Conservation (phyloP, 2,113 vertebrate genomes). For the Pogonocichla stellata region DNA sequence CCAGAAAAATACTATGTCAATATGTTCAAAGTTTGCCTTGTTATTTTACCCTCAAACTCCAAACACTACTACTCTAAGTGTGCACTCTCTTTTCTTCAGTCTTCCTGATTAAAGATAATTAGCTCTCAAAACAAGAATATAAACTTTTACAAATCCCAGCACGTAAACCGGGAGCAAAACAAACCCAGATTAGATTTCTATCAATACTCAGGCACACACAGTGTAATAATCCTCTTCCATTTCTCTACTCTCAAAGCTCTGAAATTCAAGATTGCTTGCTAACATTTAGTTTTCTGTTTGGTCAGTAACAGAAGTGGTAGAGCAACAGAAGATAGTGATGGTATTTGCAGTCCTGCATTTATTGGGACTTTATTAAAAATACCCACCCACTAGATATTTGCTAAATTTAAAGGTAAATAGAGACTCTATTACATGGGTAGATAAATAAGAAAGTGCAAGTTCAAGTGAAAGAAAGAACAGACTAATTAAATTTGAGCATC, state of each 20-base stretch:
- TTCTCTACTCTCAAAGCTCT: conserved; percentile 15
- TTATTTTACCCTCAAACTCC: not conserved
- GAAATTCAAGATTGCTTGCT: not conserved
- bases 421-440: conserved; percentile 1
- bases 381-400: not conserved
- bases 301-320: not conserved
- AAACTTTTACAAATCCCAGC: not conserved
- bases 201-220: not conserved
- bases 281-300: not conserved
- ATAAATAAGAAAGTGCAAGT: conserved; percentile 37
- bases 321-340: not conserved
- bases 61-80: not conserved
- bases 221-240: not conserved
- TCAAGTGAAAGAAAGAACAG: conserved; percentile 7
- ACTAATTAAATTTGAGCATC: not conserved
- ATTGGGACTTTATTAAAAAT: not conserved
- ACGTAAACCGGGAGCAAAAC: not conserved
- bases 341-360: not conserved
- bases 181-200: not conserved
- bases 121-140: conserved; percentile 56
- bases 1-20: not conserved
- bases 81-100: not conserved
- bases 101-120: conserved; percentile 37
- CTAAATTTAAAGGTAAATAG: conserved; percentile 11
- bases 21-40: not conserved